phyloP scores from a whole-genome alignment of 2,113 vertebrate species.

The Rhagologus leucostigma region DNA sequence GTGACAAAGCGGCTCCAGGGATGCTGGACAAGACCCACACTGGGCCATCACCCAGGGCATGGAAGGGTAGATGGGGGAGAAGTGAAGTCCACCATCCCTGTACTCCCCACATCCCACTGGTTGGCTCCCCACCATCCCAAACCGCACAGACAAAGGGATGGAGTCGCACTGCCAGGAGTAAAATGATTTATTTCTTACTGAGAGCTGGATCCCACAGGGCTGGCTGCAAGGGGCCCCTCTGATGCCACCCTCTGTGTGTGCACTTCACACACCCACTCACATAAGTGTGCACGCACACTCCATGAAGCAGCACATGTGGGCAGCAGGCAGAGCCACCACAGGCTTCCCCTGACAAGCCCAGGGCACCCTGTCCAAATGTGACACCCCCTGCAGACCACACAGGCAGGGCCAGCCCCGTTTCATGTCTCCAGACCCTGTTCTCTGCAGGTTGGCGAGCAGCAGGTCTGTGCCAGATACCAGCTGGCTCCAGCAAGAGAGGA shows the following conservation, averaged over 20 bases:
- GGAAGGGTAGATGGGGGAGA: not conserved
- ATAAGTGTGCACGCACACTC: accelerated
- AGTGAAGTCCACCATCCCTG: not conserved
- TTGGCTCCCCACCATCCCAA: not conserved
- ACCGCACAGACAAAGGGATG: not conserved
- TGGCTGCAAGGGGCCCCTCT: not conserved
- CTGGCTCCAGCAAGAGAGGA: not conserved
- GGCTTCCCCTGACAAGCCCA: not conserved
- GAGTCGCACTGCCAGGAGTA: not conserved
- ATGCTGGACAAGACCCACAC: not conserved
- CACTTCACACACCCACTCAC: accelerated
- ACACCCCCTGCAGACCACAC: accelerated
- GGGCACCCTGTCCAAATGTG: accelerated
- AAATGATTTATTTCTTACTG: conserved; percentile 10
- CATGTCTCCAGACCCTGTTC: not conserved
- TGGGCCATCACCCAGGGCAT: not conserved
- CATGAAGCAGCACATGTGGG: not conserved
- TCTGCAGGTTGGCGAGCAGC: not conserved
- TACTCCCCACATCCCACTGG: accelerated
- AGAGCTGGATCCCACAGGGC: not conserved
- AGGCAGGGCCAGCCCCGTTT: not conserved
- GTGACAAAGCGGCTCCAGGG: accelerated
- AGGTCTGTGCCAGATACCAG: not conserved
- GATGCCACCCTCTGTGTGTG: not conserved
- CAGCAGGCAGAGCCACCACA: not conserved